Evolutionary conservation across 1,140 invertebrate genomes (phyloP), one percentile per base, ranked within the genome.

Genomic region (Nebria ingens): DNA sequence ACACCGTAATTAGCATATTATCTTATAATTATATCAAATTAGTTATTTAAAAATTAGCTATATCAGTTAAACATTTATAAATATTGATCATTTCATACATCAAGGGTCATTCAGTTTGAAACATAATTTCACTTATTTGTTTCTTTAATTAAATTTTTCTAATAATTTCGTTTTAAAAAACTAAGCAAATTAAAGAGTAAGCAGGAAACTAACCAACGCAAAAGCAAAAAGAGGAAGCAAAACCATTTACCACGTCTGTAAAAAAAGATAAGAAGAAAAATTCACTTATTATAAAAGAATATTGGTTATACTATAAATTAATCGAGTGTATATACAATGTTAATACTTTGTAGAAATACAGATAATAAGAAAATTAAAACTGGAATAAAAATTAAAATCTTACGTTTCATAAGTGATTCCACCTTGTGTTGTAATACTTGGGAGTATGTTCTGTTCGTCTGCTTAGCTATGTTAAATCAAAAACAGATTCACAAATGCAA

Each of bases 401-500:
- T 77, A 77, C 74, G 69, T 76, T 76, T 69, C 70, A 71, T 76
- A 68, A 77, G 65, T 50, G 64, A 67, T 56, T 72, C 74, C 70
- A 77, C 72, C 69, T 71, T 72, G 67, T 72, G 71, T 68, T 75
- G 74, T 42, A 77, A 71, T 61, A 76, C 71, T 69, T 77, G 72
- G 53, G 75, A 71, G 66, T 76, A 76, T 68, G 75, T 76, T 60
- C 70, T 76, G 64, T 67, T 73, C 64, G 68, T 63, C 65, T 58
- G 68, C 65, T 72, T 75, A 56, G 72, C 74, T 76, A 71, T 71
- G 23, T 53, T 34, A 19, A 19, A 19, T 19, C 20, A 53, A 25
- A 22, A 25, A 53, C 13, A 38, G 19, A 23, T n/a, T 34, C 52
- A 53, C 34, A 34, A n/a, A 53, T 55, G 55, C n/a, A 21, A 25